A percentile compares a stretch with the other conserved stretches of the same genome.
phyloP scores from a whole-genome alignment of 2,113 vertebrate species.

The Nasalis larvatus region DNA sequence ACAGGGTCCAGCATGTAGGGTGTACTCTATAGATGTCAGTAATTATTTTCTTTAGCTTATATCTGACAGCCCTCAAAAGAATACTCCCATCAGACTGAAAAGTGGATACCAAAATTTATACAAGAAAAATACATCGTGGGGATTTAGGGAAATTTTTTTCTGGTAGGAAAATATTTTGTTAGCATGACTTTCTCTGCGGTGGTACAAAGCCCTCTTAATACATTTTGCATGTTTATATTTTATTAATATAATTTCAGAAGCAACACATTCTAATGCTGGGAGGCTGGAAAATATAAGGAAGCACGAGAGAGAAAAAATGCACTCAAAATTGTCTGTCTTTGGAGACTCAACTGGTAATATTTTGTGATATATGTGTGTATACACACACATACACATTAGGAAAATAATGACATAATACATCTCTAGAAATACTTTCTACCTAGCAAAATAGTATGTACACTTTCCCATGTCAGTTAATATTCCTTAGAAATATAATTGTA shows the following conservation, averaged over 20 bases:
- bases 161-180: slow-evolving; percentile 21
- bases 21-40: not conserved
- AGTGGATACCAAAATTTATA: not conserved
- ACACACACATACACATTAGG: not conserved
- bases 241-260: not conserved
- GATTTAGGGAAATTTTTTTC: not conserved
- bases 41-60: not conserved
- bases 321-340: not conserved
- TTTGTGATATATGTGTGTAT: not conserved
- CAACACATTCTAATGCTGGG: not conserved
- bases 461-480: not conserved
- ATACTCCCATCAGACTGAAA: not conserved
- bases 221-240: not conserved
- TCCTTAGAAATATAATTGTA: not conserved
- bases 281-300: slow-evolving; percentile 14
- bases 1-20: not conserved
- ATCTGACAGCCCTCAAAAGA: not conserved
- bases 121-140: not conserved
- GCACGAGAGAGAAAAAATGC: not conserved
- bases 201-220: not conserved
- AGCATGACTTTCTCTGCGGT: not conserved
- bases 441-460: not conserved
- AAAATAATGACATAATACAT: not conserved
- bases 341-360: not conserved
- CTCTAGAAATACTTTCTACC: not conserved